These are phyloP conservation scores for Vulpes ferrilata DNA, from an alignment of 2,113 vertebrate species.

Conservation along the genomic window DNA sequence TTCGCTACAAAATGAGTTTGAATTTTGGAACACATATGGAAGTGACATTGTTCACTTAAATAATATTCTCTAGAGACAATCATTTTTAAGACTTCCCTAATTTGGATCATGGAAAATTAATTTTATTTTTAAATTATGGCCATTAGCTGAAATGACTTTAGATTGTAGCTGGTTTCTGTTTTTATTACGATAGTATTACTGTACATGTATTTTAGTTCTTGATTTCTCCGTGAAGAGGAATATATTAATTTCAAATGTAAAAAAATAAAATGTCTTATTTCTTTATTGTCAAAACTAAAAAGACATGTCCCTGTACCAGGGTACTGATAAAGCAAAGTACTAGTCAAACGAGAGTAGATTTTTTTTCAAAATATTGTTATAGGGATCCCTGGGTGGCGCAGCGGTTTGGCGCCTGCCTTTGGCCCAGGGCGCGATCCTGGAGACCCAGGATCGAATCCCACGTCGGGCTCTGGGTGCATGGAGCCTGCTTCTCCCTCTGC, in stretches of 20 bases:
- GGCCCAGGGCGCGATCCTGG: too few species aligned
- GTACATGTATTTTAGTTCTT: slow-evolving; percentile 79
- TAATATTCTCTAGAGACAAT: slow-evolving; percentile 89
- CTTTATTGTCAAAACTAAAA: slow-evolving; percentile 75
- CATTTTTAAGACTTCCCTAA: slow-evolving; percentile 79
- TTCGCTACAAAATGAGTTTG: slow-evolving; percentile 80
- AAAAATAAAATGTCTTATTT: slow-evolving; percentile 82
- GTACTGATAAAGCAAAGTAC: neutral
- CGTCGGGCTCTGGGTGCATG: too few species aligned
- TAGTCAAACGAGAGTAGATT: neutral
- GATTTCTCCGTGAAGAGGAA: slow-evolving; percentile 79
- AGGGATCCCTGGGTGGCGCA: too few species aligned
- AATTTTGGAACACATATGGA: slow-evolving; percentile 74
- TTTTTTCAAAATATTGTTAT: neutral
- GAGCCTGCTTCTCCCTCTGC: too few species aligned
- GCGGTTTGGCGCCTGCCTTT: too few species aligned
- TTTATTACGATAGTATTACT: slow-evolving; percentile 77
- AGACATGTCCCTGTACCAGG: neutral
- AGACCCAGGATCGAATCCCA: too few species aligned
- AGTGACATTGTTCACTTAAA: slow-evolving; percentile 74
- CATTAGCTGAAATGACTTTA: slow-evolving; percentile 83
- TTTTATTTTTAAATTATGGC: neutral
- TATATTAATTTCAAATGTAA: slow-evolving; percentile 84
- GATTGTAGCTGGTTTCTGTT: slow-evolving; percentile 65
- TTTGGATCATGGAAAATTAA: slow-evolving; percentile 86